Evolutionary conservation across 1,140 invertebrate genomes (phyloP), one percentile per base, ranked within the genome.

Genomic region (Drosophila insularis): DNA sequence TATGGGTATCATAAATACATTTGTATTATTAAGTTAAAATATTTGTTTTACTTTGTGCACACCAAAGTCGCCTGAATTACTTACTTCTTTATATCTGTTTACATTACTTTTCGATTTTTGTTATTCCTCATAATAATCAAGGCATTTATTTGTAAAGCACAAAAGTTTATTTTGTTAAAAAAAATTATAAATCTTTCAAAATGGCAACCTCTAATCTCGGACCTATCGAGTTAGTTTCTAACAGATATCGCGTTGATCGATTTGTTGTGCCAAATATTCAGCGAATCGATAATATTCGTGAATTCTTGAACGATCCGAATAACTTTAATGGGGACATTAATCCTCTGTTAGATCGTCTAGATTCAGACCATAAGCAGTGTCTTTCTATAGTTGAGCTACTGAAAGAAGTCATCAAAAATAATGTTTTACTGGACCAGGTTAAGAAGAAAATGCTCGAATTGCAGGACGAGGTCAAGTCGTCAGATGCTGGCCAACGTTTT

Each of bases 401-500:
- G 0, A 63, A 40, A 14, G 59, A 66, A 23, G 56, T 75, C 0
- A 11, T 54, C 0, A 1, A 55, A 0, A 78, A 82, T 13, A 60
- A 40, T 13, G 8, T 14, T 1, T 17, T 71, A 0, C 19, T 82
- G 40, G 53, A 27, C 2, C 37, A 82, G 31, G 32, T 82, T 0
- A 82, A 78, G 50, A 19, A 46, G 14, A 71, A 82, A 10, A 65
- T 82, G 62, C 27, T 75, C 19, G 59, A 71, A 1, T 35, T 82
- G 1, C 46, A 56, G 21, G 32, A 40, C 13, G 63, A 82, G n/a
- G 59, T 78, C 0, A 54, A 63, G 7, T 35, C 31, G 0, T 60
- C 67, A 0, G 21, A 37, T 14, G 61, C 60, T 50, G 10, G 10
- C 13, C 10, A 19, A 19, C 35, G 53, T 35, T 40, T 40, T 37